A percentile compares a stretch with the other conserved stretches of the same genome.
Conservation (phyloP, 1,140 invertebrate genomes). For the Zelostemma sp. region DNA sequence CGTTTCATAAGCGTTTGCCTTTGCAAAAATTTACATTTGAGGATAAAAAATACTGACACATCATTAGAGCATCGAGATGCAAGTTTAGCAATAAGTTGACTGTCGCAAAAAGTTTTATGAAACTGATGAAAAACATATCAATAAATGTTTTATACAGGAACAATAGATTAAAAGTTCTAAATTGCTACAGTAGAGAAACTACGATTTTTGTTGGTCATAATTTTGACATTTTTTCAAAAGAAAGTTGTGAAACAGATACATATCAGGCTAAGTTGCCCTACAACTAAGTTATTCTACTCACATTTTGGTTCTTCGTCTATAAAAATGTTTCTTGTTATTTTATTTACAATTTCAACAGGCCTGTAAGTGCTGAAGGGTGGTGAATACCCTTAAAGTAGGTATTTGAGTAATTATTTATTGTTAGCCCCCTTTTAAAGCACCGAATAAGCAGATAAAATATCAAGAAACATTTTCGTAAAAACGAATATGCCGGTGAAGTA, state of each 20-base stretch:
- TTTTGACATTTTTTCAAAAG: too few species aligned
- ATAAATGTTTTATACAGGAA: too few species aligned
- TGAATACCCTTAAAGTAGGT: too few species aligned
- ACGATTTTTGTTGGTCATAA: too few species aligned
- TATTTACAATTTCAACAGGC: background rate
- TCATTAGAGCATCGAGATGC: constrained; percentile 7
- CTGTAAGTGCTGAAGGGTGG: too few species aligned
- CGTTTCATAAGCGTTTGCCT: background rate
- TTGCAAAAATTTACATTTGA: background rate
- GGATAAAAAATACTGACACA: constrained; percentile 2
- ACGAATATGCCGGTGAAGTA: background rate
- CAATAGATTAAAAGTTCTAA: too few species aligned
- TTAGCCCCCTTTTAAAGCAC: background rate
- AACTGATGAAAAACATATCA: too few species aligned
- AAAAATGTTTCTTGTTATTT: background rate
- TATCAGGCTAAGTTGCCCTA: too few species aligned
- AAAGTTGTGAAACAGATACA: too few species aligned
- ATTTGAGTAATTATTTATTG: background rate
- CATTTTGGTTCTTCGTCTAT: too few species aligned
- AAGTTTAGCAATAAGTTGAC: constrained; percentile 1
- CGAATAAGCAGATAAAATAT: background rate
- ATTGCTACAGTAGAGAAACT: background rate
- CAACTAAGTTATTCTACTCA: too few species aligned
- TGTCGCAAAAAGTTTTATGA: background rate
- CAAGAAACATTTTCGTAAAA: background rate